Conservation (phyloP, 2,113 vertebrate genomes). For the Callipepla squamata region DNA sequence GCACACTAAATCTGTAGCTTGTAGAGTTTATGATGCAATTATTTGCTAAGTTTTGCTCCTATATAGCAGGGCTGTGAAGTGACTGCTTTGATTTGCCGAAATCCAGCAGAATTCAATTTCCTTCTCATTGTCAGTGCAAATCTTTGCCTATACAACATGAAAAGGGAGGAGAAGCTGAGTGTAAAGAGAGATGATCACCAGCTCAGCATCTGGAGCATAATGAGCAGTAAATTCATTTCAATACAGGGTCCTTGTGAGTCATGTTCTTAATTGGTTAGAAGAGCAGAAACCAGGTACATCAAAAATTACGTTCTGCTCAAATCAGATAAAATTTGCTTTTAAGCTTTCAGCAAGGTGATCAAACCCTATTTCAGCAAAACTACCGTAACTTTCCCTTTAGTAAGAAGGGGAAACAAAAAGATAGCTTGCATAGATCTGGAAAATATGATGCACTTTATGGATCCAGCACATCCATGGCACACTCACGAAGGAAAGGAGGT, state of each 20-base stretch:
- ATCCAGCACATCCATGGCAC: not conserved
- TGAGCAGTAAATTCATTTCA: not conserved
- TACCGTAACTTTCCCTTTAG: not conserved
- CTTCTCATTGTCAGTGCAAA: not conserved
- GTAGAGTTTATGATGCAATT: not conserved
- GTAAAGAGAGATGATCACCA: not conserved
- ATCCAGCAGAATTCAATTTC: not conserved
- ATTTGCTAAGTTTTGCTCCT: not conserved
- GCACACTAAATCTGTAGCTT: not conserved
- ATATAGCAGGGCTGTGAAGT: not conserved
- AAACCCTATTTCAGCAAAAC: not conserved
- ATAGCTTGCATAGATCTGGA: not conserved
- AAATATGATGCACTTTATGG: not conserved
- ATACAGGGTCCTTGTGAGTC: not conserved
- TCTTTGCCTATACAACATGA: not conserved
- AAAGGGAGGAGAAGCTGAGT: not conserved
- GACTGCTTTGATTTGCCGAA: not conserved
- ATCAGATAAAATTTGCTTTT: not conserved
- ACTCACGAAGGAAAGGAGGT: not conserved
- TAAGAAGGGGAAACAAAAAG: not conserved
- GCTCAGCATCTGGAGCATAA: not conserved
- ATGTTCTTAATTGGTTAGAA: not conserved
- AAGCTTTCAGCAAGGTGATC: not conserved
- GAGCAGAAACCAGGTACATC: not conserved
- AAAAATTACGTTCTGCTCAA: not conserved